Percentiles rank a stretch among this genome's conserved stretches.
Conservation (phyloP, 2,888 invertebrate species). For the Drosophila pullipes region DNA sequence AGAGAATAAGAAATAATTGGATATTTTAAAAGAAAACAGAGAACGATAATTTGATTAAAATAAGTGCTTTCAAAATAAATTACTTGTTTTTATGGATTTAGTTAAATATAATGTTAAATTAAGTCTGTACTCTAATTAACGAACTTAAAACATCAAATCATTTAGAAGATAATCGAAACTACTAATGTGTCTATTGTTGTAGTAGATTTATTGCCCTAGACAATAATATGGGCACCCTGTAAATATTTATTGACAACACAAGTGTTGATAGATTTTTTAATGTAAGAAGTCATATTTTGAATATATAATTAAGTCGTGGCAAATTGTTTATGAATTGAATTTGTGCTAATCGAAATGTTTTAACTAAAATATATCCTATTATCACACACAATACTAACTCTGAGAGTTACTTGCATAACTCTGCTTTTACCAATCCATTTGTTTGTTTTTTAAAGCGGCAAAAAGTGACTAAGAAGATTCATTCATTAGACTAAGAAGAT, state of each 20-base stretch:
- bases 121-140: not conserved
- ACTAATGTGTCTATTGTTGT: not conserved
- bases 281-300: not conserved
- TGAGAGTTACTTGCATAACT: not conserved
- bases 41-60: not conserved
- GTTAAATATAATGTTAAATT: not conserved
- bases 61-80: not conserved
- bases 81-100: not conserved
- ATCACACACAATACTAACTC: too few relatives aligned
- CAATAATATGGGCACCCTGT: not conserved
- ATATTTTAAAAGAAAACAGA: not conserved
- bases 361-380: not conserved
- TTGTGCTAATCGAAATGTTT: not conserved
- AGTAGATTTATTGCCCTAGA: not conserved
- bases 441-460: too few relatives aligned
- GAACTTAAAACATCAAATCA: not conserved
- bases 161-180: not conserved
- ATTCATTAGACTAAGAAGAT: too few relatives aligned
- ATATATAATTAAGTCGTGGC: not conserved
- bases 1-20: not conserved
- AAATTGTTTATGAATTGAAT: not conserved
- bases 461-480: too few relatives aligned
- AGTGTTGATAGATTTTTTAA: not conserved
- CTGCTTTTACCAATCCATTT: too few relatives aligned
- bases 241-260: not conserved